Evolutionary conservation across 2,888 invertebrate genomes (phyloP).

Genomic region (Folsomia manolachei): DNA sequence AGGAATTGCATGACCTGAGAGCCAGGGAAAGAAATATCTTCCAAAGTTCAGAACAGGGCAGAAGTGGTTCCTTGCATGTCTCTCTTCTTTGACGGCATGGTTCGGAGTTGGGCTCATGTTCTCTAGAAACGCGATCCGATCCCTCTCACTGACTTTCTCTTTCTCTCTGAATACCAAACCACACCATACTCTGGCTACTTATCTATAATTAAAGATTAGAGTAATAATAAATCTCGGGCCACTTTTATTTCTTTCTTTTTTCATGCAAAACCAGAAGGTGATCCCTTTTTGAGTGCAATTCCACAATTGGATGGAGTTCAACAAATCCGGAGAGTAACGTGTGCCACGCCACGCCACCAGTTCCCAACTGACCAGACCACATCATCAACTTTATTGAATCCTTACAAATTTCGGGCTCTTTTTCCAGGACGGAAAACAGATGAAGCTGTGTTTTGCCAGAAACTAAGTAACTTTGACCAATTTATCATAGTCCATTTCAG

Average conservation of each 20-base stretch:
- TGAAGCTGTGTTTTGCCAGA: too few relatives aligned
- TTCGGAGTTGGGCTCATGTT: not conserved
- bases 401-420: too few relatives aligned
- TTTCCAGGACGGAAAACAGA: too few relatives aligned
- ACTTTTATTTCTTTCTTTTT: not conserved
- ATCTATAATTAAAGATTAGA: constrained; percentile 9
- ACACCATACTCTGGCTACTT: not conserved
- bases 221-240: not conserved
- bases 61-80: not conserved
- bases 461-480: too few relatives aligned
- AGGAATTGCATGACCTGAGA: constrained; percentile 1
- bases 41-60: not conserved
- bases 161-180: not conserved
- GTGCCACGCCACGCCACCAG: too few relatives aligned
- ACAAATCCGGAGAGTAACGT: too few relatives aligned
- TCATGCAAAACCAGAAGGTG: too few relatives aligned
- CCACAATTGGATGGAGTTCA: too few relatives aligned
- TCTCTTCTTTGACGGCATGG: not conserved
- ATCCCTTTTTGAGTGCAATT: too few relatives aligned
- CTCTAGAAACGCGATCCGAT: not conserved
- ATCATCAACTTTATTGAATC: too few relatives aligned
- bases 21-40: not conserved
- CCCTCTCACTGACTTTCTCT: not conserved
- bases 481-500: too few relatives aligned
- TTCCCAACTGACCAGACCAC: too few relatives aligned